Evolutionary conservation across 2,113 vertebrate genomes (phyloP).

Genomic region (Daphoenositta chrysoptera): DNA sequence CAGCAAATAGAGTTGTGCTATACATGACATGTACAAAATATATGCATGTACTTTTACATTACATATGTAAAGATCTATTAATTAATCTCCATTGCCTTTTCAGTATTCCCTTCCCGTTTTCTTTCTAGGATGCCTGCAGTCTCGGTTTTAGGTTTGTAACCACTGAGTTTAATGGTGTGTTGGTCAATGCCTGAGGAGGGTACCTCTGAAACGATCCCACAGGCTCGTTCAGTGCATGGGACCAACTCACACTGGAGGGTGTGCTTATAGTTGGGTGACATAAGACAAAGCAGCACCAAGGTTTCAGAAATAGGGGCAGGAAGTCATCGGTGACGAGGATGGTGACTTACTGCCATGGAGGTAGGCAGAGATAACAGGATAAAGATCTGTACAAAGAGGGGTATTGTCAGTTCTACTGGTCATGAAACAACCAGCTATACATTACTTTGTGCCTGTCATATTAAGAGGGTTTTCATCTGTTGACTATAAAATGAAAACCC

Average conservation of each 20-base stretch:
- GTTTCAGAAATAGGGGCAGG: neutral
- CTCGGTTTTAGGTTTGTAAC: neutral
- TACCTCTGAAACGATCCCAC: neutral
- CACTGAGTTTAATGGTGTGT: neutral
- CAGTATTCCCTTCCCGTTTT: neutral
- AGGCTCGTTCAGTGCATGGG: neutral
- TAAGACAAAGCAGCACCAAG: neutral
- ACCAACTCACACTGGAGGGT: neutral
- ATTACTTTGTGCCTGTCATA: neutral
- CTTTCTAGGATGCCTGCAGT: neutral
- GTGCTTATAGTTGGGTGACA: neutral
- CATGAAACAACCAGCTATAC: neutral
- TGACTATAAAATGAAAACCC: neutral
- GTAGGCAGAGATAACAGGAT: neutral
- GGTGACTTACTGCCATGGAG: neutral
- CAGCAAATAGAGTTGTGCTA: neutral
- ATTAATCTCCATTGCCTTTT: neutral
- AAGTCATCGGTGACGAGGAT: neutral
- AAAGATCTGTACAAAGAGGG: neutral
- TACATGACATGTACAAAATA: neutral
- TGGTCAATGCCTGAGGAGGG: neutral
- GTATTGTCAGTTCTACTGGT: neutral
- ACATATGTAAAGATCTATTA: neutral
- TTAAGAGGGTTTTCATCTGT: neutral
- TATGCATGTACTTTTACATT: neutral